Percentiles rank a stretch among this genome's conserved stretches.
phyloP scores from a whole-genome alignment of 1,140 invertebrate species.

The Chrysomallon squamiferum region DNA sequence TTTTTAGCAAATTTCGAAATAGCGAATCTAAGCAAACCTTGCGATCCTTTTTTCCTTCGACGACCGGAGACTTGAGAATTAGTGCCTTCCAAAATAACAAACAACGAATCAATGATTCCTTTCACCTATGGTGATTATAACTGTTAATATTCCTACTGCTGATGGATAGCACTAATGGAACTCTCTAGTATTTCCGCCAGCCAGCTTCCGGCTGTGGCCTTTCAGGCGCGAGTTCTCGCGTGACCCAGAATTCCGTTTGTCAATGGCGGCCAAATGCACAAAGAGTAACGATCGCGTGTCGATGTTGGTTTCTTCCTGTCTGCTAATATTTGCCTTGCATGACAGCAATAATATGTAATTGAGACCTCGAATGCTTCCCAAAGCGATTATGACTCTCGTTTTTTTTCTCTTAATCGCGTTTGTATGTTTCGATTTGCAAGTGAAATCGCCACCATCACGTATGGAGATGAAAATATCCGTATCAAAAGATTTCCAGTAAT shows the following conservation, averaged over 20 bases:
- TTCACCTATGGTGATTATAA: not conserved
- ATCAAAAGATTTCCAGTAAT: too few species aligned
- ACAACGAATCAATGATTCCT: slow-evolving; percentile 1
- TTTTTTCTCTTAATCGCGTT: slow-evolving; percentile 5
- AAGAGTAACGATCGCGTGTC: slow-evolving; percentile 3
- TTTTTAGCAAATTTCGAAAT: not conserved
- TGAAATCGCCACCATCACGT: not conserved
- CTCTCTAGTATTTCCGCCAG: slow-evolving; percentile 6
- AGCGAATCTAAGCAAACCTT: not conserved
- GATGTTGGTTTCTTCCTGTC: slow-evolving; percentile 8
- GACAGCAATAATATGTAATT: slow-evolving; percentile 10
- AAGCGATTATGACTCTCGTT: slow-evolving; percentile 1
- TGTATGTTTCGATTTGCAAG: slow-evolving; percentile 7
- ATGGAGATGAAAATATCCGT: too few species aligned
- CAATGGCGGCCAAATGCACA: slow-evolving; percentile 4
- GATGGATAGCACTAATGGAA: slow-evolving; percentile 6
- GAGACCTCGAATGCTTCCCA: slow-evolving; percentile 1
- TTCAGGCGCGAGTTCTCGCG: slow-evolving; percentile 6
- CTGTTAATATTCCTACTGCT: slow-evolving; percentile 1
- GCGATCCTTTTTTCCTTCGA: not conserved
- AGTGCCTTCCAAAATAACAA: slow-evolving; percentile 5
- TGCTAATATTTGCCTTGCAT: slow-evolving; percentile 9
- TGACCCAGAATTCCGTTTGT: slow-evolving; percentile 8
- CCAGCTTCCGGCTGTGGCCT: not conserved
- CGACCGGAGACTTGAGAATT: not conserved